Evolutionary conservation across 2,797 vertebrate species (phyloP).

Genomic region (Pteronotus mesoamericanus): DNA sequence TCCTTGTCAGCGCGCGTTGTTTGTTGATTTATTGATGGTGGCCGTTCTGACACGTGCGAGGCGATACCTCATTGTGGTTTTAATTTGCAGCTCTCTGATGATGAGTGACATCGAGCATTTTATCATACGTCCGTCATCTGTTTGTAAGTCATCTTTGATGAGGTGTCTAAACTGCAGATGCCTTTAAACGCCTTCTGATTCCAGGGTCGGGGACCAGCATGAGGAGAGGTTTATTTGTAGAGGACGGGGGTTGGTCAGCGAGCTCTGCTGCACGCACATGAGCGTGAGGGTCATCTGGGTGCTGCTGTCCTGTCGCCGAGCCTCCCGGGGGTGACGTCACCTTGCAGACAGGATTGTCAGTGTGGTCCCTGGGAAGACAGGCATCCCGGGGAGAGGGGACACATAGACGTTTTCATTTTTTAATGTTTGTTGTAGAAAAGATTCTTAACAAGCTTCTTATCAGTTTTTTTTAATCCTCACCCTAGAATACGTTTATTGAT

Average conservation of each 20-base stretch:
- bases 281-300: not conserved
- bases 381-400: not conserved
- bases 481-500: no score
- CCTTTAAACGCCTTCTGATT: not conserved
- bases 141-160: no score
- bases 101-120: no score
- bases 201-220: not conserved
- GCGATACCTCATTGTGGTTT: no score
- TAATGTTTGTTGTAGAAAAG: not conserved
- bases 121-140: no score
- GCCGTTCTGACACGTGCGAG: no score
- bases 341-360: not conserved
- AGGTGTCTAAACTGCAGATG: not conserved
- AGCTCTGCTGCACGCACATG: not conserved
- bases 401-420: not conserved
- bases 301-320: not conserved
- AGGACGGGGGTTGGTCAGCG: not conserved
- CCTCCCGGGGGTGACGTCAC: not conserved
- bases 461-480: not conserved
- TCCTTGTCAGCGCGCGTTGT: no score
- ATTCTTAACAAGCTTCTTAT: slow-evolving; percentile 13
- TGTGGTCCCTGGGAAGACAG: not conserved
- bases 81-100: no score
- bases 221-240: not conserved
- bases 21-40: no score